A percentile compares a stretch with the other conserved stretches of the same genome.
phyloP scores from a whole-genome alignment of 2,888 invertebrate genomes.

The Halictus quadricinctus region DNA sequence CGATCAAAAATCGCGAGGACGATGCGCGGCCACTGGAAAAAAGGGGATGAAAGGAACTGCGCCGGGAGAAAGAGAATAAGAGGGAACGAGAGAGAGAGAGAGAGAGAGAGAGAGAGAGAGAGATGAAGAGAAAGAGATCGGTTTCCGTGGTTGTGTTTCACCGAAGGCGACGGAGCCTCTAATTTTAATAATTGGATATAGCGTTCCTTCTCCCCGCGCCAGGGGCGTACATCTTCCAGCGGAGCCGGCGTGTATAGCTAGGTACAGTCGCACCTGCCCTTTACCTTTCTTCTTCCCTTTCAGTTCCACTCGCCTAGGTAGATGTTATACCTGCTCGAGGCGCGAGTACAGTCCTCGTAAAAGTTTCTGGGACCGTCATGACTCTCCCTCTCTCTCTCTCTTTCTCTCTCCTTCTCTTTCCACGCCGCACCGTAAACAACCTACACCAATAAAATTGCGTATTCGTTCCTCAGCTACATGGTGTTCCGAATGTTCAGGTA shows the following conservation, averaged over 20 bases:
- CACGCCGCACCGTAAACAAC: background rate
- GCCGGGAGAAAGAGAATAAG: constrained; percentile 20
- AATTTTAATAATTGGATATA: constrained; percentile 81
- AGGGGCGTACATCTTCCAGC: constrained; percentile 53
- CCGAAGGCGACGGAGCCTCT: constrained; percentile 80
- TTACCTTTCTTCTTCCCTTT: constrained; percentile 73
- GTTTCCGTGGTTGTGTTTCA: constrained; percentile 72
- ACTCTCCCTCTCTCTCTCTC: background rate
- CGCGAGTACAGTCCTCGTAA: constrained; percentile 52
- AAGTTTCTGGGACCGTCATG: constrained; percentile 37
- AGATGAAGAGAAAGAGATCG: constrained; percentile 39
- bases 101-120: background rate
- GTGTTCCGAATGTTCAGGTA: background rate
- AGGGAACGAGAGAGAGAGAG: background rate
- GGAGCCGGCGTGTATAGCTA: constrained; percentile 42
- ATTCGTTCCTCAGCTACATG: background rate
- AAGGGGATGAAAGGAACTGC: constrained; percentile 26
- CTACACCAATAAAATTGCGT: background rate
- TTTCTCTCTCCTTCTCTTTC: background rate
- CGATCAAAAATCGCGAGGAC: constrained; percentile 27
- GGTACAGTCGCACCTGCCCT: constrained; percentile 80
- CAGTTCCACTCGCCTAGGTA: constrained; percentile 65
- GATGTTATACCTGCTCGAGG: constrained; percentile 60
- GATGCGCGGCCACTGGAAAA: constrained; percentile 1
- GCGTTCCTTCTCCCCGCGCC: constrained; percentile 62